Base-by-base conservation (phyloP, 2,797 vertebrate genomes). In the Hephaestus fuliginosus region DNA sequence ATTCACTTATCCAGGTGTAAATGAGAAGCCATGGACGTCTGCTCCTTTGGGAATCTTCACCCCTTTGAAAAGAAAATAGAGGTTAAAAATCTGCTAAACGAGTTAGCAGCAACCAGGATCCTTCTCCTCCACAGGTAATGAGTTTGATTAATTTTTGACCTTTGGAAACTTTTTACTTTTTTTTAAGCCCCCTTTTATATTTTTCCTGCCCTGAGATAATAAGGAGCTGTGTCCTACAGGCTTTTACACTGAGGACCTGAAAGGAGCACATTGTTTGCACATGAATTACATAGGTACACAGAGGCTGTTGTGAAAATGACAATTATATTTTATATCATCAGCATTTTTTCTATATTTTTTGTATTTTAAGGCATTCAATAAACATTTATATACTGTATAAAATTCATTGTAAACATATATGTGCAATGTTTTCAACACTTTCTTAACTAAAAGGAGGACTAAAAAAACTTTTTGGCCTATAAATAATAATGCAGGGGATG, bases 111-210 rank as follows among this genome's bases (percentile, higher is more conserved):
- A 77, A 76, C 88, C 74, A 69, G 84, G 85, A 91, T 89, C 79
- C 83, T 81, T 84, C 90, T 92, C 85, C 88, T 87, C 86, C 78
- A 85, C 89, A 88, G 92, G 89, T 95, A 95, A 94, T 93, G 91
- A 93, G 90, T 94, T 93, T 95, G 93, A 95, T 95, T 94, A 91
- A 92, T 95, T 92, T 92, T 93, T 95, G 93, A 95, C 94, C 95
- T 95, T 95, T 96, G 88, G 82, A 77, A 92, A 93, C 93, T 92
- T 94, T 94, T 92, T 90, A 81, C 86, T 93, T 82, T 88, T 86
- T 90, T 82, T 92, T 83, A 90, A 93, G 70, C 69, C 66, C 46
- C 55, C 41, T 66, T 80, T 74, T 75, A 49, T 80, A 74, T 76
- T 86, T 86, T 84, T 20, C 64, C 62, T 75, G 71, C 74, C 60